These are phyloP conservation scores for Bungarus multicinctus DNA, from an alignment of 2,113 vertebrate species.

Conservation along the genomic window DNA sequence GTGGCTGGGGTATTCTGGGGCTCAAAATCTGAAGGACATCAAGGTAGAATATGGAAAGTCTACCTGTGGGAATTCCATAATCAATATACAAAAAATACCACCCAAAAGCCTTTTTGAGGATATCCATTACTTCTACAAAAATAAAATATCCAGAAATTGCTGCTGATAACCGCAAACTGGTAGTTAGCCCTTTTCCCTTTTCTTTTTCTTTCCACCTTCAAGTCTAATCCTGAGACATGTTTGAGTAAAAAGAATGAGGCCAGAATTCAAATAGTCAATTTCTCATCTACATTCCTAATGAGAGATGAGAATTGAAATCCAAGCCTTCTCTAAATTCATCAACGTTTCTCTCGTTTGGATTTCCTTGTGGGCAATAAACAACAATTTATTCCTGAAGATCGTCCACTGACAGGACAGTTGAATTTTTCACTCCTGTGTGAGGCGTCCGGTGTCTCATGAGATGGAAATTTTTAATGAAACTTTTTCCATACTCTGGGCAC, in stretches of 20 bases:
- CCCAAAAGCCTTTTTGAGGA: not conserved
- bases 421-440: too few relatives aligned
- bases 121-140: not conserved
- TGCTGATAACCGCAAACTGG: not conserved
- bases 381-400: not conserved
- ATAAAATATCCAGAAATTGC: not conserved
- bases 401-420: not conserved
- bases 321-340: not conserved
- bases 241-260: not conserved
- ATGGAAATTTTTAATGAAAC: too few relatives aligned
- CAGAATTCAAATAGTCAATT: not conserved
- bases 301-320: too few relatives aligned
- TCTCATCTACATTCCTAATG: not conserved
- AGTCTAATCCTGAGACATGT: not conserved
- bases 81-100: too few relatives aligned
- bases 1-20: too few relatives aligned
- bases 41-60: not conserved
- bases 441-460: rapidly evolving
- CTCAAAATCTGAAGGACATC: too few relatives aligned
- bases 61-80: not conserved
- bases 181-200: not conserved
- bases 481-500: too few relatives aligned
- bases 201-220: not conserved
- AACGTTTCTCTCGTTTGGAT: not conserved
- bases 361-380: not conserved